phyloP scores from a whole-genome alignment of 2,113 vertebrate species.

The Bubo scandiacus region DNA sequence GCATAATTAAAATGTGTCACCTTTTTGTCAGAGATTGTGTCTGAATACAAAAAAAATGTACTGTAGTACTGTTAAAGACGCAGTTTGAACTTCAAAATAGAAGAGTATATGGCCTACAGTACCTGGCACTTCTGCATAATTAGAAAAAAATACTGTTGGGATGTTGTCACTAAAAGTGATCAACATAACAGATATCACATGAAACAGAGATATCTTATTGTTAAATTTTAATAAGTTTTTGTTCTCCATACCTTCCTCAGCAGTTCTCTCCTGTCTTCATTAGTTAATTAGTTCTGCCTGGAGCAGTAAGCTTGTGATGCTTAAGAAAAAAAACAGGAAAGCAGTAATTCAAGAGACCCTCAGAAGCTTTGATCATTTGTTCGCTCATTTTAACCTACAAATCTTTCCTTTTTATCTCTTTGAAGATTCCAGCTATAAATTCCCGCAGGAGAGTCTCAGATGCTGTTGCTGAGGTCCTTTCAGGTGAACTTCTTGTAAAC shows the following conservation, averaged over 20 bases:
- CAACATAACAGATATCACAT: neutral
- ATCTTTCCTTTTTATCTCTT: neutral
- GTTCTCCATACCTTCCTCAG: neutral
- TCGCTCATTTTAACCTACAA: neutral
- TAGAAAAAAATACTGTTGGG: neutral
- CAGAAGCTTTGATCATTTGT: conserved; percentile 11
- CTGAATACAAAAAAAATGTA: neutral
- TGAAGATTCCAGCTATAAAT: neutral
- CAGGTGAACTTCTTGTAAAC: neutral
- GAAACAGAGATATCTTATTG: neutral
- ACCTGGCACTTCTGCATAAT: neutral
- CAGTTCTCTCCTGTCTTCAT: neutral
- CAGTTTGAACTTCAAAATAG: neutral
- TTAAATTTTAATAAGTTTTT: neutral
- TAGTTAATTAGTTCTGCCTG: neutral
- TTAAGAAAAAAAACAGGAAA: neutral
- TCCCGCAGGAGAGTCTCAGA: neutral
- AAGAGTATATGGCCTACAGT: neutral
- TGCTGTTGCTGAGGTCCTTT: neutral
- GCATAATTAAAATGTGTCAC: neutral
- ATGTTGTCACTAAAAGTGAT: neutral
- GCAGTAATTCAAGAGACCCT: neutral
- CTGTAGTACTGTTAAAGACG: neutral
- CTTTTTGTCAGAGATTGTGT: neutral
- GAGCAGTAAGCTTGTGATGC: neutral